phyloP scores from a whole-genome alignment of 2,113 vertebrate species.

The Limanda limanda region DNA sequence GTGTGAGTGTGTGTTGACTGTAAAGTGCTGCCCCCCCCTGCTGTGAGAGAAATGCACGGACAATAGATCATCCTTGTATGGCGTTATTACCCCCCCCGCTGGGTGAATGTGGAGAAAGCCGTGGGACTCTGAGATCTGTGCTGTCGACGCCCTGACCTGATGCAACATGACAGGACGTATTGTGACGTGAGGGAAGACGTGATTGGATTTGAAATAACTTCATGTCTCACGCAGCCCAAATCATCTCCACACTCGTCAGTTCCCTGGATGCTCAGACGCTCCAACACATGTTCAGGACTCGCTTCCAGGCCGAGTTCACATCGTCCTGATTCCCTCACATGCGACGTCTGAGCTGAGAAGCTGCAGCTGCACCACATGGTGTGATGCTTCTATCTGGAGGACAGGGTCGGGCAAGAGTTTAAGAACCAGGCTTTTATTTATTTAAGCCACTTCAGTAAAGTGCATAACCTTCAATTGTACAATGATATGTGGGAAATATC shows the following conservation, averaged over 20 bases:
- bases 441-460: no score
- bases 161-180: background rate
- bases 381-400: background rate
- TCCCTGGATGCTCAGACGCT: background rate
- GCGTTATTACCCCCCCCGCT: constrained; percentile 20
- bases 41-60: constrained; percentile 3
- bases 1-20: constrained; percentile 10
- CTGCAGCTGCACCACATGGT: background rate
- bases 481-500: no score
- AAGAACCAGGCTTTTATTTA: no score
- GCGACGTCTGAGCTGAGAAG: background rate
- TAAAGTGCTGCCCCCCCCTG: constrained; percentile 14
- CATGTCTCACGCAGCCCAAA: background rate
- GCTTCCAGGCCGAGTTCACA: background rate
- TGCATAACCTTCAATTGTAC: no score
- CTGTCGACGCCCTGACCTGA: constrained; percentile 7
- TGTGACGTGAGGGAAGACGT: constrained; percentile 5
- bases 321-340: constrained; percentile 19
- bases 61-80: background rate
- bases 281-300: background rate
- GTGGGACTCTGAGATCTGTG: background rate
- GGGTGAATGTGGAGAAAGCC: background rate
- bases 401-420: no score
- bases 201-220: constrained; percentile 15
- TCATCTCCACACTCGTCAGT: constrained; percentile 21